Evolutionary conservation across 2,888 invertebrate species (phyloP), one percentile per base, ranked within the genome.

Genomic region (Ophioninae sp.): DNA sequence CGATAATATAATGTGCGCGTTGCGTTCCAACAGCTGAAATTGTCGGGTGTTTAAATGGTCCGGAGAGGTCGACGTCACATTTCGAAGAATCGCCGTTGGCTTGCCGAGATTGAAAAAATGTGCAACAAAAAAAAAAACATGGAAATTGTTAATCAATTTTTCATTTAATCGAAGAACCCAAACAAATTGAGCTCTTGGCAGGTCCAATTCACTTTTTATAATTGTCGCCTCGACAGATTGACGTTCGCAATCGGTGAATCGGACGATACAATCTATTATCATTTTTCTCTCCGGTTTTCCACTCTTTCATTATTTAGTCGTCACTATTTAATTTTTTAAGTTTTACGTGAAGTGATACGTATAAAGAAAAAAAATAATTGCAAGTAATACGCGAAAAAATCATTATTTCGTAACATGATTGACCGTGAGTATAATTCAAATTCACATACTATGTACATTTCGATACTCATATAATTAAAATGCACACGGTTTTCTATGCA

Each of bases 11-110:
- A 51, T 41, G 20, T 63, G 41, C 69, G 30, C 44, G 69, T 39
- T 51, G 51, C 41, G 51, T 2, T 13, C 63, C 30, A 41, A 69
- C 69, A 69, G 63, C 51, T 69, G 17, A 67, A 39, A 69, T 69
- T 74, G 68, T 13, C 80, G 8, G 69, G 6, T 74, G 63, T 80
- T 74, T 58, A 68, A 75, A 74, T 68, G 69, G 74, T 44, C 44
- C 39, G 23, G 58, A 17, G 30, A 68, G 74, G 7, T 22, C 39
- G 44, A 41, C n/a, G 37, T 69, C 69, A 69, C 61, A 37, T 75
- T 80, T 69, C 10, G 64, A 39, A 37, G 13, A 61, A 17, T 63
- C 8, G 63, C 22, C 39, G 37, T 41, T 39, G 63, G 39, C 17
- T 68, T 37, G n/a, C 13, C 30, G 58, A 58, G 20, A 59, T 37